Base-by-base conservation (phyloP, 2,888 invertebrate species). In the Pachliopta kotzebuea region DNA sequence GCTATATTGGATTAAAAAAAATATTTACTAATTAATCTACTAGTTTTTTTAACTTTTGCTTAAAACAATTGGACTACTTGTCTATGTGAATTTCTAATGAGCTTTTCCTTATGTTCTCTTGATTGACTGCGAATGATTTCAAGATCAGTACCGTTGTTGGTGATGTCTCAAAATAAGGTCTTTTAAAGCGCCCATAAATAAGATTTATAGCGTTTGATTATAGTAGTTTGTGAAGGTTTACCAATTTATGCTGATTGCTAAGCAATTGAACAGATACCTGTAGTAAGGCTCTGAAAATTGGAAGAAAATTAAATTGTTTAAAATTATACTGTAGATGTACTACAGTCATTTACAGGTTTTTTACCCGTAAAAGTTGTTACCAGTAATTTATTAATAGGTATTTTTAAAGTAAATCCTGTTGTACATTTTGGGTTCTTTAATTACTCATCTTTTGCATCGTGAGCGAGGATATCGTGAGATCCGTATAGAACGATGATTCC, bases 401-500 rank as follows among this genome's bases (percentile, higher is more conserved):
- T 45, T n/a, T 7, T 45, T n/a, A 8, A 45, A 4, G 6, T 7
- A n/a, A 18, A 45, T n/a, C 45, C 45, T n/a, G 45, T 4, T n/a
- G 18, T n/a, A 6, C 45, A 4, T 52, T 52, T 52, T 9, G 49
- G 50, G 20, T 45, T 56, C 57, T 65, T 58, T 56, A 56, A 64
- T 64, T 64, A 64, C 60, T 64, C 64, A 64, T 26, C 62, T 50
- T 37, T 29, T 23, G 53, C 21, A n/a, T 31, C 37, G 56, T 58
- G 53, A 59, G 63, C 49, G 52, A 49, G 55, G 2, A n/a, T 21
- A 23, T 59, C 60, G 64, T 64, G 64, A 64, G 24, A 64, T 64
- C 64, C 64, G 60, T 60, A 2, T 56, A 4, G 21, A 55, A 31
- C 29, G 50, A 64, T 50, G 50, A 52, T 50, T 21, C 21, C 37